Evolutionary conservation across 2,888 invertebrate genomes (phyloP), one percentile per base, ranked within the genome.

Genomic region (Steinernema carpocapsae): DNA sequence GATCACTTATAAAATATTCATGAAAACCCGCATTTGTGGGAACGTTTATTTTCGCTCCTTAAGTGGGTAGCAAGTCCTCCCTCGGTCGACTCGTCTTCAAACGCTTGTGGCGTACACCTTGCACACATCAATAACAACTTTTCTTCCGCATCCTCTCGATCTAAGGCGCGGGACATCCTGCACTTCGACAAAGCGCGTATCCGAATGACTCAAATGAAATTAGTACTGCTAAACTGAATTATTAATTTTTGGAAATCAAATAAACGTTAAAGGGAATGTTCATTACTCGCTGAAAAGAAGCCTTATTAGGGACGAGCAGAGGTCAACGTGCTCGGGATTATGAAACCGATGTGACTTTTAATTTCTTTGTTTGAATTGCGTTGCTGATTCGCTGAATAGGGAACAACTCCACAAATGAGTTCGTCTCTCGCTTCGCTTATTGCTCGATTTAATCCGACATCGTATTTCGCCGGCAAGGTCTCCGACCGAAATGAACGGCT

Each of bases 241-340:
- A 64, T 64, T 64, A 64, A 64, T 64, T 64, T 26, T 64, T 64
- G 29, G 17, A 12, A 64, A 64, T 64, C 37, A 29, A 64, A 64
- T 64, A 64, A 64, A 32, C 64, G 22, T 24, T 24, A 24, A 37
- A 37, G 37, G 19, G 29, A 64, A 32, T 29, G 64, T 64, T 32
- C 64, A 64, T 64, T 64, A 64, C 32, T 2, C 64, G 64, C 19
- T n/a, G 22, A 22, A 24, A 52, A 1, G 52, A 52, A n/a, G 37
- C 17, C 64, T 12, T 32, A 29, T 64, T 29, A 2, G 64, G 37
- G 32, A 17, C 64, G 19, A 17, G 29, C 29, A 64, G 32, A 64
- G 64, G 64, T 64, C 64, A 64, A 29, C 24, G 64, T 26, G 56
- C 12, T 64, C 64, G 64, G 32, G 64, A 32, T 64, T 64, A 32